Evolutionary conservation across 1,140 invertebrate genomes (phyloP).

Genomic region (Lepidurus couesii): DNA sequence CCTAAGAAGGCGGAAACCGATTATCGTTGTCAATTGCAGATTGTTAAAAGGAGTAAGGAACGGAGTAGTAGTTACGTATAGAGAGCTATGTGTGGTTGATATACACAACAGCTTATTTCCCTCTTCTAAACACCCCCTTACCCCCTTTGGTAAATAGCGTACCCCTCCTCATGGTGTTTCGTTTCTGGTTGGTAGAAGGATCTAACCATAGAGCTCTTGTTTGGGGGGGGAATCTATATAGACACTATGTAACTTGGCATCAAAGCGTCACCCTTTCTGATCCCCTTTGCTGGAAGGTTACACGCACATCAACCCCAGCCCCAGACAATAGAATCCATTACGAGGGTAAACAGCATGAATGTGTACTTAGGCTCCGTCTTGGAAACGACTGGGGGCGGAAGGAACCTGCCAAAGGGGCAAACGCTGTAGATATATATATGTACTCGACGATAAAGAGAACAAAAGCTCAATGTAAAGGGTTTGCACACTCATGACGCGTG

Average conservation of each 20-base stretch:
- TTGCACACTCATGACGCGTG: too few species aligned
- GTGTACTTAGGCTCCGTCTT: neutral
- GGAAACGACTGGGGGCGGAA: neutral
- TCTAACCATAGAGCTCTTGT: too few species aligned
- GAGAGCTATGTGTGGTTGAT: neutral
- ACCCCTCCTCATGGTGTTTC: too few species aligned
- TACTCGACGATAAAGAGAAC: slow-evolving; percentile 3
- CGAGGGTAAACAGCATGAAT: slow-evolving; percentile 21
- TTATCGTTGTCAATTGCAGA: slow-evolving; percentile 19
- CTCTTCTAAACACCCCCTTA: neutral
- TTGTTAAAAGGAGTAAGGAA: neutral
- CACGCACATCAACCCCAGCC: neutral
- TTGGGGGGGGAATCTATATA: too few species aligned
- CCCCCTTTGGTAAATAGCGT: too few species aligned
- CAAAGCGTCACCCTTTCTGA: neutral
- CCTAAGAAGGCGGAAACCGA: neutral
- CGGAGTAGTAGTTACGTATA: neutral
- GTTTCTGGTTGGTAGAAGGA: too few species aligned
- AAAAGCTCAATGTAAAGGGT: slow-evolving; percentile 15
- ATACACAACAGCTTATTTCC: slow-evolving; percentile 13
- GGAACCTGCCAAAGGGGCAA: neutral
- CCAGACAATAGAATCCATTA: slow-evolving; percentile 16
- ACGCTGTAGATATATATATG: neutral
- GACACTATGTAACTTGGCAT: neutral
- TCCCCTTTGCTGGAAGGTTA: slow-evolving; percentile 2